These are phyloP conservation scores for Liparis tanakae DNA, from an alignment of 2,797 vertebrate genomes.

Conservation along the genomic window DNA sequence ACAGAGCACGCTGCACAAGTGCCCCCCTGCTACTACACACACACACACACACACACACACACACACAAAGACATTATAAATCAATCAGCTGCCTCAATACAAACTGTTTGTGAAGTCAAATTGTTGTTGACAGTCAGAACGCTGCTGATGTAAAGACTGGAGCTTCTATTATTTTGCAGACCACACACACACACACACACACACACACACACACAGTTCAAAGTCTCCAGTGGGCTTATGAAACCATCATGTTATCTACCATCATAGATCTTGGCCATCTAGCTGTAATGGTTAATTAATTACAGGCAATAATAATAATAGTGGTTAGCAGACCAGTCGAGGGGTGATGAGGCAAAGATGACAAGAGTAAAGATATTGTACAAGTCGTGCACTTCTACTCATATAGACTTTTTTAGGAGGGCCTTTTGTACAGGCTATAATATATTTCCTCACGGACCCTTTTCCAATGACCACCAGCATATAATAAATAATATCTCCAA, in stretches of 20 bases:
- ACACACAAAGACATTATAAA: slow-evolving; percentile 13
- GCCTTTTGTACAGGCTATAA: no score
- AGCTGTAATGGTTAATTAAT: background rate
- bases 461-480: no score
- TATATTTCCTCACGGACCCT: no score
- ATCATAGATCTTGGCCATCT: background rate
- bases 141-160: background rate
- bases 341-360: no score
- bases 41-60: slow-evolving; percentile 16
- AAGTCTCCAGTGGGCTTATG: background rate
- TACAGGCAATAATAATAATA: background rate
- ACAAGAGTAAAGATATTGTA: no score
- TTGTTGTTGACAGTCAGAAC: slow-evolving; percentile 15
- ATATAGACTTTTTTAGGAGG: no score
- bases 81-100: slow-evolving; percentile 14
- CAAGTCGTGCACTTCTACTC: no score
- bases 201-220: background rate
- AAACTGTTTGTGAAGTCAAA: background rate
- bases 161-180: background rate
- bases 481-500: no score
- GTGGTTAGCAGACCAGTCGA: no score
- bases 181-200: background rate
- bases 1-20: slow-evolving; percentile 78
- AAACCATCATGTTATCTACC: background rate
- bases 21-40: slow-evolving; percentile 34